Conservation (phyloP, 2,113 vertebrate genomes). For the Dermatemys mawii region DNA sequence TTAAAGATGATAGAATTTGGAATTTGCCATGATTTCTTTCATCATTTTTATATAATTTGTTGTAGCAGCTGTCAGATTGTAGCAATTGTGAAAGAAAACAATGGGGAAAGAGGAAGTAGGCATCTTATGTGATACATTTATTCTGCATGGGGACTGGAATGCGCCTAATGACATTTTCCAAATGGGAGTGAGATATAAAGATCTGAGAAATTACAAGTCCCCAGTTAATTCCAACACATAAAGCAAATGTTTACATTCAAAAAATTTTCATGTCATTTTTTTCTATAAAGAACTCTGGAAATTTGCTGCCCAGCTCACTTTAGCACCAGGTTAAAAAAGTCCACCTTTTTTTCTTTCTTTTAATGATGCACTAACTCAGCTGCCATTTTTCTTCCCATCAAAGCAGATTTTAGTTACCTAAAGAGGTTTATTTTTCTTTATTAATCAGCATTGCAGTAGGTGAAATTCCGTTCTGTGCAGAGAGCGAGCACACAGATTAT, state of each 20-base stretch:
- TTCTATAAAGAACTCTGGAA: not conserved
- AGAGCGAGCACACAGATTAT: not conserved
- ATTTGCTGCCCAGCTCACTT: not conserved
- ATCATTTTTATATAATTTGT: not conserved
- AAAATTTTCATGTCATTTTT: not conserved
- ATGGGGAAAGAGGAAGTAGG: not conserved
- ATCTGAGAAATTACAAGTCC: constrained; percentile 8
- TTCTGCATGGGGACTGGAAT: not conserved
- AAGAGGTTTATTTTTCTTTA: not conserved
- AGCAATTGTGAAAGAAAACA: not conserved
- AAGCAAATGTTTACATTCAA: not conserved
- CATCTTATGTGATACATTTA: not conserved
- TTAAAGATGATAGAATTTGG: not conserved
- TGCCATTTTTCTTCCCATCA: not conserved
- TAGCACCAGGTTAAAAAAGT: not conserved
- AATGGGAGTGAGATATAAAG: not conserved
- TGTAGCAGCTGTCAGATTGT: not conserved
- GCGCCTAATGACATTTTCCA: not conserved
- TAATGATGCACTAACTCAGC: not conserved
- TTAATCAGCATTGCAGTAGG: not conserved
- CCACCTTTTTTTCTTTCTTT: not conserved
- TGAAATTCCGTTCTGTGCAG: not conserved
- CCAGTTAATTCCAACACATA: not conserved
- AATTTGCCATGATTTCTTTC: constrained; percentile 13
- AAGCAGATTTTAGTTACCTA: not conserved